Conservation (phyloP, 2,113 vertebrate species). For the Atractosteus spatula region DNA sequence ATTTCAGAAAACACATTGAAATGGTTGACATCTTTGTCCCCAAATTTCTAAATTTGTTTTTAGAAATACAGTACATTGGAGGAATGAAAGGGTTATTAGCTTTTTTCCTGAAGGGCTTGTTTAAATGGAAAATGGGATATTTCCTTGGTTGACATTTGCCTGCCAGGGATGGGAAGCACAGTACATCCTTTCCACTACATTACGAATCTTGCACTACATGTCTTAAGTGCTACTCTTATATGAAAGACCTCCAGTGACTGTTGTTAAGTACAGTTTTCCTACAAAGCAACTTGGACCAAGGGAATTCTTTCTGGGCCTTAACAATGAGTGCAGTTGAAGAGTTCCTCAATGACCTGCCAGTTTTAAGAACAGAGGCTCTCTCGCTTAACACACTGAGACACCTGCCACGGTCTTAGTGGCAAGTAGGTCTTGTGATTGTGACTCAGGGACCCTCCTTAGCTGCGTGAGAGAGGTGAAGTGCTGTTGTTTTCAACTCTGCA, state of each 20-base stretch:
- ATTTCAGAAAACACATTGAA: too few species aligned
- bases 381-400: not conserved
- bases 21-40: too few species aligned
- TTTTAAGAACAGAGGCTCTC: not conserved
- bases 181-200: not conserved
- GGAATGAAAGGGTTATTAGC: too few species aligned
- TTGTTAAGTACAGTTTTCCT: not conserved
- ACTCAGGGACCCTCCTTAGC: constrained; percentile 15
- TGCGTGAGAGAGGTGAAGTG: not conserved
- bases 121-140: too few species aligned
- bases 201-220: not conserved
- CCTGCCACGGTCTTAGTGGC: constrained; percentile 2
- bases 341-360: not conserved
- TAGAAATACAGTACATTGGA: too few species aligned
- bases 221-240: constrained; percentile 3
- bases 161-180: not conserved
- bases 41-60: too few species aligned
- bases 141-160: too few species aligned
- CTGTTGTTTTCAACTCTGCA: constrained; percentile 8
- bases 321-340: not conserved
- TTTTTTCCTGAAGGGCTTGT: too few species aligned
- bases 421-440: not conserved
- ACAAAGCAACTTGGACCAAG: not conserved
- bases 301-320: not conserved
- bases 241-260: not conserved